Conservation (phyloP, 1,140 invertebrate genomes). For the Brachionus rotundiformis region DNA sequence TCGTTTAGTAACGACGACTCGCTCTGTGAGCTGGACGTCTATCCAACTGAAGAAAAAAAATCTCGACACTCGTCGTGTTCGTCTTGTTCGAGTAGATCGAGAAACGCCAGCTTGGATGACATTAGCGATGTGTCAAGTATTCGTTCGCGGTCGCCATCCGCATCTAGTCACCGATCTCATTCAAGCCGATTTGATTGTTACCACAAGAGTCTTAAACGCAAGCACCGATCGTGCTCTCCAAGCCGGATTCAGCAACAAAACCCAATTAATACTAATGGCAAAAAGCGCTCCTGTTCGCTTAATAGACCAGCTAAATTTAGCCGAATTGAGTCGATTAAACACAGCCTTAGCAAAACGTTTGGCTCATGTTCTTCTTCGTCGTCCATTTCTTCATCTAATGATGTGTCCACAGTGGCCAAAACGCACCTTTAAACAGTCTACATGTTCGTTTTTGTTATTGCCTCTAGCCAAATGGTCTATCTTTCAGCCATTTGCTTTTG, state of each 20-base stretch:
- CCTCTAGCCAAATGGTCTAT: neutral
- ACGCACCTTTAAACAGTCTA: neutral
- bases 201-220: neutral
- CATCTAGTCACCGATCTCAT: neutral
- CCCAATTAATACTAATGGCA: neutral
- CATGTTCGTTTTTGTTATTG: neutral
- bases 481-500: neutral
- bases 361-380: constrained; percentile 14
- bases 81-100: neutral
- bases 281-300: neutral
- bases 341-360: neutral
- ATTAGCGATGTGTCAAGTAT: constrained; percentile 12
- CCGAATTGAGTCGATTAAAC: neutral
- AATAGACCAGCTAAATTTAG: neutral
- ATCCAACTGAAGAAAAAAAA: neutral
- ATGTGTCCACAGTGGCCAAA: neutral
- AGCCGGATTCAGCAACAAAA: neutral
- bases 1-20: constrained; percentile 30
- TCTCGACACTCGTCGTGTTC: neutral
- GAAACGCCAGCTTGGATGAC: constrained; percentile 1
- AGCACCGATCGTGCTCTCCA: neutral
- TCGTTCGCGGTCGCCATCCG: neutral
- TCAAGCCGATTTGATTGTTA: neutral
- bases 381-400: constrained; percentile 18
- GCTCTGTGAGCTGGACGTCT: constrained; percentile 24